These are phyloP conservation scores for Cyanistes caeruleus DNA, from an alignment of 2,113 vertebrate genomes.

Conservation along the genomic window DNA sequence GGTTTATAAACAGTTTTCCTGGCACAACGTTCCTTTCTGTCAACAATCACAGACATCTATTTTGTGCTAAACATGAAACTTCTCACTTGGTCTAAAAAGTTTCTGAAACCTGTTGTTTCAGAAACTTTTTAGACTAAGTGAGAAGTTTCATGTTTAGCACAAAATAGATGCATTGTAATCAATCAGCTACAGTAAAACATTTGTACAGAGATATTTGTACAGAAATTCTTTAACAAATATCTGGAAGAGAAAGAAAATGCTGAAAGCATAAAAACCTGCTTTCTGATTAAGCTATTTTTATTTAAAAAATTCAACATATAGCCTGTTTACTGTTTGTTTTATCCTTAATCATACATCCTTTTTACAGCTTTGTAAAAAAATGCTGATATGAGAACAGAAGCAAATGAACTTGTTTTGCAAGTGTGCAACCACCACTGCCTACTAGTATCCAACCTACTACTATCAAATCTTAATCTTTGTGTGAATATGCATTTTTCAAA, in stretches of 20 bases:
- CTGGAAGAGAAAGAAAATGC: background rate
- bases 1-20: background rate
- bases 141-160: background rate
- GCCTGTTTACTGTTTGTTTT: background rate
- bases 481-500: rapidly evolving
- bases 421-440: background rate
- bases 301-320: background rate
- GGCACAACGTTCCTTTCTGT: background rate
- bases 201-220: background rate
- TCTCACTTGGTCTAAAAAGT: background rate
- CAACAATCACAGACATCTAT: background rate
- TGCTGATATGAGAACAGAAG: background rate
- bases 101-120: background rate
- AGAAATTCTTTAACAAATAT: background rate
- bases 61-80: background rate
- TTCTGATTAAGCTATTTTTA: background rate
- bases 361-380: background rate
- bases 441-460: background rate
- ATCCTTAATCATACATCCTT: background rate
- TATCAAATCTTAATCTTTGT: background rate
- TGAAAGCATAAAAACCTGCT: background rate
- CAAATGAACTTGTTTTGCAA: background rate
- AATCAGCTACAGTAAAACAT: background rate
- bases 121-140: background rate
- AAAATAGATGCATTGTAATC: background rate